These are phyloP conservation scores for Centrocercus urophasianus DNA, from an alignment of 2,113 vertebrate species.

Conservation along the genomic window DNA sequence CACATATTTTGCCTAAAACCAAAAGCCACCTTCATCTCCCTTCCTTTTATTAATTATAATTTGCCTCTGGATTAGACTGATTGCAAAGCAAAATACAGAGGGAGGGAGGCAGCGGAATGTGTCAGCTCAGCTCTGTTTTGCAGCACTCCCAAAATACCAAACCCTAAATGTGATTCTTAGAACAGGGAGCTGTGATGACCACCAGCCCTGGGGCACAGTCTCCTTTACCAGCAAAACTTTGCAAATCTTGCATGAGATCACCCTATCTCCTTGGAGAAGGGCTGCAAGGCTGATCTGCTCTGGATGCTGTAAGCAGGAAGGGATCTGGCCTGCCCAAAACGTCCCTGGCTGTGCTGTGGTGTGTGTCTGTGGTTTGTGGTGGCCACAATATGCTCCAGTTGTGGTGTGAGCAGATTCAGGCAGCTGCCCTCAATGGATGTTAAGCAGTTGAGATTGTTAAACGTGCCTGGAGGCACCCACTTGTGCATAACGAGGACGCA, in stretches of 20 bases:
- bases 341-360: background rate
- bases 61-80: constrained; percentile 36
- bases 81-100: constrained; percentile 44
- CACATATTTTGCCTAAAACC: constrained; percentile 62
- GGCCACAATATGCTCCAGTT: background rate
- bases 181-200: background rate
- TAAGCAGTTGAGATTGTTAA: background rate
- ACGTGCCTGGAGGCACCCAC: background rate
- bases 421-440: background rate
- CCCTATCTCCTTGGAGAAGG: background rate
- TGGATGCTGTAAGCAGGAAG: fast-evolving
- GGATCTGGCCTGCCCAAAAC: background rate
- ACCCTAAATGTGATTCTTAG: background rate
- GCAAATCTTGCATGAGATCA: fast-evolving
- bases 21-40: constrained; percentile 48
- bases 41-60: constrained; percentile 55
- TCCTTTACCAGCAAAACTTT: background rate
- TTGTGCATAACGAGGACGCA: background rate
- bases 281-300: background rate
- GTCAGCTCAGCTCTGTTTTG: constrained; percentile 16
- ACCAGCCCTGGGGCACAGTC: background rate
- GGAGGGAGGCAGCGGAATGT: background rate
- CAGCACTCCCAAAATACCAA: background rate
- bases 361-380: background rate
- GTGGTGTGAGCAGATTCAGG: background rate